Conservation (phyloP, 1,140 invertebrate genomes). For the Cherax quadricarinatus region DNA sequence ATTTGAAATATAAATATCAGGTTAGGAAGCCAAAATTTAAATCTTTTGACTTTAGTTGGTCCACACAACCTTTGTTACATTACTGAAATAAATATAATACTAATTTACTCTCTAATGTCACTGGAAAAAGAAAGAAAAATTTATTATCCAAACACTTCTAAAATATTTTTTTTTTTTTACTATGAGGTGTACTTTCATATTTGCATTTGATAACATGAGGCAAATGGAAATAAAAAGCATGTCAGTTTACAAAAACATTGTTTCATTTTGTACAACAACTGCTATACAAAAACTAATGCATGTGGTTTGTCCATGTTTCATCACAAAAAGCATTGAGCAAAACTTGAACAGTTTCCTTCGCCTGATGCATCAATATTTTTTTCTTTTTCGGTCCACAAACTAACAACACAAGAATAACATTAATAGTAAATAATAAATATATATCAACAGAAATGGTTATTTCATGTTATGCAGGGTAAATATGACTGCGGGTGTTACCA, state of each 20-base stretch:
- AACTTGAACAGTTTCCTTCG: slow-evolving; percentile 68
- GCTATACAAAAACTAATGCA: slow-evolving; percentile 71
- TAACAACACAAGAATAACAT: slow-evolving; percentile 67
- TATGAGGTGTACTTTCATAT: background rate
- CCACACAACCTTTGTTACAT: background rate
- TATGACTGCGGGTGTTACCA: slow-evolving; percentile 64
- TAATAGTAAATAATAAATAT: slow-evolving; percentile 70
- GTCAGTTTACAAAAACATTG: slow-evolving; percentile 69
- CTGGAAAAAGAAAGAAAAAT: background rate
- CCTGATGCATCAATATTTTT: slow-evolving; percentile 58
- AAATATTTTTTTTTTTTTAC: background rate
- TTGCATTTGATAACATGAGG: background rate
- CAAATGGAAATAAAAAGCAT: slow-evolving; percentile 46
- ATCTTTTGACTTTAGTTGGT: background rate
- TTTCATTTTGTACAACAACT: slow-evolving; percentile 70
- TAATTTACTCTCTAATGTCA: no score
- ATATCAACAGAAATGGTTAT: slow-evolving; percentile 65
- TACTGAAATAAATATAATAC: no score
- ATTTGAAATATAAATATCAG: background rate
- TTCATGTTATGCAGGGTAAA: slow-evolving; percentile 65
- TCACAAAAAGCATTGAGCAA: slow-evolving; percentile 71
- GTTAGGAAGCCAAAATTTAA: background rate
- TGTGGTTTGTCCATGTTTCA: slow-evolving; percentile 66
- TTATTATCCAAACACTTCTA: background rate
- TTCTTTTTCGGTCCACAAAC: slow-evolving; percentile 39